Base-by-base conservation (phyloP, 2,113 vertebrate species). In the Catharus minimus region DNA sequence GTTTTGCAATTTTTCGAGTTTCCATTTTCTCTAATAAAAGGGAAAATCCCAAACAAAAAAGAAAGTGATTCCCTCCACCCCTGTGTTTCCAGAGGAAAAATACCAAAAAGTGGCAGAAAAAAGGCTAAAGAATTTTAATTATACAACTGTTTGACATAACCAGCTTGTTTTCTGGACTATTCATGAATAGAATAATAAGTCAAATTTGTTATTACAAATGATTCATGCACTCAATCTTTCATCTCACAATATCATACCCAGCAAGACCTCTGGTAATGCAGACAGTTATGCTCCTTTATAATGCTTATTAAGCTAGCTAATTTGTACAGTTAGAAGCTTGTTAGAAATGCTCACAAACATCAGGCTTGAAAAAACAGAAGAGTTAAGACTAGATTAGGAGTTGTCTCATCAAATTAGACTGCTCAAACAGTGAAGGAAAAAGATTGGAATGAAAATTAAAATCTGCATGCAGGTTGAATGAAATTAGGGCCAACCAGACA, bases 131-230 rank as follows among this genome's bases (percentile, higher is more conserved):
- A 65, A 69, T 74, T 89, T 19, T 16, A 61, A 39, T 38, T 61
- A 82, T 39, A 49, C 8, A 81, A 53, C 23, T 17, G 30, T 53
- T 91, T 91, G 50, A 39, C 46, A 69, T 73, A 68, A 52, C 5
- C 33, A 28, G 15, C 12, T 84, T 92, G 32, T 12, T 75, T 82
- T 90, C 32, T 75, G 19, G 16, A 53, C 47, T 62, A 28, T 36
- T 88, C 36, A 46, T 49, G 9, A 56, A 71, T n/a, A 78, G 43
- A 74, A 82, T 61, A 85, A 61, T 47, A 62, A 53, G 23, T 57
- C 62, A 64, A 77, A 82, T 46, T 86, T 86, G 49, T 90, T 83
- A 33, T 64, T 86, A 30, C 18, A 64, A 66, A 71, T 50, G n/a
- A 82, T 82, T 72, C 28, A 46, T 86, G 30, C 28, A 55, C 13